Conservation (phyloP, 2,113 vertebrate genomes). For the Sinocyclocheilus rhinocerous region DNA sequence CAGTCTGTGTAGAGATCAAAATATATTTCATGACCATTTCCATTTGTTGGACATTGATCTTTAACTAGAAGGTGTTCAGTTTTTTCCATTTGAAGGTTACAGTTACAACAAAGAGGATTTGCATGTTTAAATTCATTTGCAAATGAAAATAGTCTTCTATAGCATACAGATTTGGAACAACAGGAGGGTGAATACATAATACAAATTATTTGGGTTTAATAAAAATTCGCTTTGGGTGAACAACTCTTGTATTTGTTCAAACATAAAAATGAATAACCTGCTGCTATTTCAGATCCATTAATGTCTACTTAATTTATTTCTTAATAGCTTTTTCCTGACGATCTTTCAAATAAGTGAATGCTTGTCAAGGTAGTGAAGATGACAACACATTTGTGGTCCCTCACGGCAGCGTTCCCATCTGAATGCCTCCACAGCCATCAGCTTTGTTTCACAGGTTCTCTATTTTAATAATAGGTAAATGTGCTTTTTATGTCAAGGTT, state of each 20-base stretch:
- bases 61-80: not conserved
- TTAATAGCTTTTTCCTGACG: not conserved
- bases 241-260: not conserved
- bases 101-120: not conserved
- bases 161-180: not conserved
- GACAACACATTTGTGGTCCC: slow-evolving; percentile 24
- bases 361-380: slow-evolving; percentile 19
- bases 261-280: not conserved
- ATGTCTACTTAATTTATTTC: slow-evolving; percentile 26
- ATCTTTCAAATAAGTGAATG: slow-evolving; percentile 28
- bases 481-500: slow-evolving; percentile 35
- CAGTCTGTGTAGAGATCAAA: slow-evolving; percentile 42
- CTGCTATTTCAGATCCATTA: slow-evolving; percentile 43
- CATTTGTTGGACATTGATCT: not conserved
- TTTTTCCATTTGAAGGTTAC: not conserved
- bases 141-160: not conserved
- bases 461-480: slow-evolving; percentile 36
- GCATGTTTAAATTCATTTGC: not conserved
- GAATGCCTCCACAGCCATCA: slow-evolving; percentile 30
- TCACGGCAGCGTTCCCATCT: not conserved
- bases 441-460: slow-evolving; percentile 24
- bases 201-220: not conserved
- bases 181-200: not conserved
- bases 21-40: not conserved
- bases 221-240: not conserved